Conservation (phyloP, 35 echinoderm and acorn worm genomes). For the Heliocidaris erythrogramma region DNA sequence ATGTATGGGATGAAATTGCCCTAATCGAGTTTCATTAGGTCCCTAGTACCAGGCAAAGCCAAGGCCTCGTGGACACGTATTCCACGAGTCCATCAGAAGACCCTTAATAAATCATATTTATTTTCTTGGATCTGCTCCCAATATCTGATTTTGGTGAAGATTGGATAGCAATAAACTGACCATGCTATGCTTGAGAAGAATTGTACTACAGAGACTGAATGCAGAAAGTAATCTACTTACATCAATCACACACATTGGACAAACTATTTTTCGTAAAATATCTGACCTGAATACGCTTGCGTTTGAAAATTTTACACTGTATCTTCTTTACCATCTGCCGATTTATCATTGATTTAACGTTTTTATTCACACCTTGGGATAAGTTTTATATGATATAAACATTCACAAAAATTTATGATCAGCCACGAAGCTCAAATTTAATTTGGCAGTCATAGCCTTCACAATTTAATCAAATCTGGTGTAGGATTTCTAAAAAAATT, state of each 20-base stretch:
- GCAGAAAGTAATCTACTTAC: not conserved
- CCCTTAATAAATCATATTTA: conserved; percentile 8
- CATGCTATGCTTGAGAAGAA: not conserved
- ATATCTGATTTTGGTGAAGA: not conserved
- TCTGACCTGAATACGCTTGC: no score
- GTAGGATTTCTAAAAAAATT: no score
- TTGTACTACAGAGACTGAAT: not conserved
- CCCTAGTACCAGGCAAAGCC: not conserved
- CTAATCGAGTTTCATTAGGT: conserved; percentile 2
- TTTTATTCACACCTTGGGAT: no score
- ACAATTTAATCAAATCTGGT: no score
- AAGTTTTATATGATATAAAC: no score
- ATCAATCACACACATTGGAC: not conserved
- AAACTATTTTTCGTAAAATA: no score
- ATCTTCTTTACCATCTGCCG: no score
- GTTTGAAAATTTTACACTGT: no score
- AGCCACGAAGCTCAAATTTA: no score
- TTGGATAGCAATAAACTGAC: not conserved
- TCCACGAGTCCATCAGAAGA: not conserved
- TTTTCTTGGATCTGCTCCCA: not conserved
- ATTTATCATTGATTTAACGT: no score
- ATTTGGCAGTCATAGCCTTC: no score
- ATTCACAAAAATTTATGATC: no score
- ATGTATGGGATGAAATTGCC: not conserved
- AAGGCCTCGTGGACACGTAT: not conserved